phyloP scores from a whole-genome alignment of 1,140 invertebrate genomes.

The Geopemphigus sp. region DNA sequence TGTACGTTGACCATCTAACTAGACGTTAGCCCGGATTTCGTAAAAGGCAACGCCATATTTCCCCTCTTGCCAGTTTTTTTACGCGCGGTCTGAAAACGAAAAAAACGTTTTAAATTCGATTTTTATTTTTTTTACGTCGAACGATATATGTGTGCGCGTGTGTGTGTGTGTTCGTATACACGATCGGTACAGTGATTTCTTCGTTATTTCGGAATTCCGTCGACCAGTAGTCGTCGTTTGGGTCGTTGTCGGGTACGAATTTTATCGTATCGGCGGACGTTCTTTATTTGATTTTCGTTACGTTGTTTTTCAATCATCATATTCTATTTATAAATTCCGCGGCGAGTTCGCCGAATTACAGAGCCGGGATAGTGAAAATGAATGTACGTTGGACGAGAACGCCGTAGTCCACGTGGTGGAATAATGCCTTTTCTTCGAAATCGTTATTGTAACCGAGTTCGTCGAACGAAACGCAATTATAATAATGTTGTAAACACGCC shows the following conservation, averaged over 20 bases:
- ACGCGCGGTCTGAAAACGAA: not conserved
- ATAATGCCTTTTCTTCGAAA: no score
- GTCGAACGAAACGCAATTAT: no score
- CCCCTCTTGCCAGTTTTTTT: not conserved
- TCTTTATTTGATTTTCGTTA: not conserved
- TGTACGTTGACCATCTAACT: constrained; percentile 44
- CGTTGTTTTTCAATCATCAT: no score
- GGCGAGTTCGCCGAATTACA: no score
- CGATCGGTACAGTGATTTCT: not conserved
- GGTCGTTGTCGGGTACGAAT: not conserved
- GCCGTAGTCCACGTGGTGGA: no score
- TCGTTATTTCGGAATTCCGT: not conserved
- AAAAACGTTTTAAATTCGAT: not conserved
- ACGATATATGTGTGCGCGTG: no score
- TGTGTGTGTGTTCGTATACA: not conserved
- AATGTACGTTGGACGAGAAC: no score
- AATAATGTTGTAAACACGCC: no score
- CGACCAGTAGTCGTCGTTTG: not conserved
- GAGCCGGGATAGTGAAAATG: no score
- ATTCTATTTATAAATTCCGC: no score
- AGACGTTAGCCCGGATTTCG: constrained; percentile 14
- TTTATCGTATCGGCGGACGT: not conserved
- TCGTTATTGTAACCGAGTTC: no score
- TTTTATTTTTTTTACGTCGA: not conserved
- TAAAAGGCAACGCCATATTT: constrained; percentile 16